These are phyloP conservation scores for Leptonema lineaticorne DNA, from an alignment of 1,140 invertebrate species.

Conservation along the genomic window DNA sequence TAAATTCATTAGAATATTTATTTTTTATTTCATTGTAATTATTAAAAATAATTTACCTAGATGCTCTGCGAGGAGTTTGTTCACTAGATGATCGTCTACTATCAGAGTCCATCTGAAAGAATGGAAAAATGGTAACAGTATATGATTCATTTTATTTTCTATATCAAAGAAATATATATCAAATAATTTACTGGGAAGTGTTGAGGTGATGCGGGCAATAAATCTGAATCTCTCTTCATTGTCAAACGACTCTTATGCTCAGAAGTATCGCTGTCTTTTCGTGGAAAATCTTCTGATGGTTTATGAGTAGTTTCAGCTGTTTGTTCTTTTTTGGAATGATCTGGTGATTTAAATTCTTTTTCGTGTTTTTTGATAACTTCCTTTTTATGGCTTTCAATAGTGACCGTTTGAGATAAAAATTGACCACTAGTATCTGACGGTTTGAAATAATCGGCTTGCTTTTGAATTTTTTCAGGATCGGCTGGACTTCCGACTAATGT, in stretches of 20 bases:
- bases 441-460: conserved; percentile 33
- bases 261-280: conserved; percentile 24
- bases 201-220: conserved; percentile 37
- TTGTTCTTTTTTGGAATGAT: conserved; percentile 31
- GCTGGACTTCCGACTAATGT: conserved; percentile 65
- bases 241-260: conserved; percentile 24
- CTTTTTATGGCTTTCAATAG: background rate
- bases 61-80: conserved; percentile 37
- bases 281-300: conserved; percentile 16
- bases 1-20: no score
- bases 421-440: conserved; percentile 5
- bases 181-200: conserved; percentile 34
- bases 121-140: no score
- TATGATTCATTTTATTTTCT: no score
- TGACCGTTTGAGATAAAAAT: background rate
- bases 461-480: conserved; percentile 40
- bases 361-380: background rate
- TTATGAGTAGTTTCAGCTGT: background rate
- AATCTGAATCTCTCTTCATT: conserved; percentile 38
- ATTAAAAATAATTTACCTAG: conserved; percentile 27
- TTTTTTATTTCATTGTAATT: no score
- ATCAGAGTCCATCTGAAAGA: conserved; percentile 29
- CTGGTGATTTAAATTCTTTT: conserved; percentile 30
- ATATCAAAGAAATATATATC: background rate
- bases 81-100: conserved; percentile 35